Base-by-base conservation (phyloP, 2,888 invertebrate genomes). In the Unio delphinus region DNA sequence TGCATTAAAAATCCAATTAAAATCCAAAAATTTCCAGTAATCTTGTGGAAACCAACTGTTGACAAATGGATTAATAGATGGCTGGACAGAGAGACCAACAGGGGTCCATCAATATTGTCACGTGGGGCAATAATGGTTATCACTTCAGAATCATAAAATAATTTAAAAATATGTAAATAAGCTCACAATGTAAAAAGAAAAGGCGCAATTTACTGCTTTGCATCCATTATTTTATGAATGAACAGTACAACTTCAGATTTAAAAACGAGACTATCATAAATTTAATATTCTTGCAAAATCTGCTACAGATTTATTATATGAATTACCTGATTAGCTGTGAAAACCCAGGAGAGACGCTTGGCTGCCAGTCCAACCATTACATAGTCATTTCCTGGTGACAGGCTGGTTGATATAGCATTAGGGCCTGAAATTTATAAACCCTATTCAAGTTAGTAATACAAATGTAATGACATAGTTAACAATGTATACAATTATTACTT, bases 341-440 rank as follows among this genome's bases (percentile, higher is more conserved):
- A 86, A 20, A 86, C 82, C 85, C 86, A 87, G 7, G 85, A 82
- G 26, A 87, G 77, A 57, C 87, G 75, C 69, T 83, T 86, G 59
- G 87, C 82, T 72, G 95, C 95, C 58, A 95, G 91, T 20, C 96
- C 96, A 45, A 96, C 95, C 61, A 95, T 92, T 54, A 96, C 91
- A 90, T 95, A 94, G 45, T 94, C 92, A 76, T 93, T 93, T 20
- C 94, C 93, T 2, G 96, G 95, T n/a, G 95, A 95, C 76, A 96
- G 91, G 74, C 95, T 95, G 59, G 96, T 94, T 1, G 95, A 95
- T 64, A 96, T 94, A 1, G 95, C 95, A 88, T 94, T 94, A 83
- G 95, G 94, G 84, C 94, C 94, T 89, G 77, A 15, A 80, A 78
- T 17, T 60, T 30, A 67, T 30, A 15, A 45, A 15, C 15, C 45